Evolutionary conservation across 1,140 invertebrate species (phyloP).

Genomic region (Helicoverpa zea): DNA sequence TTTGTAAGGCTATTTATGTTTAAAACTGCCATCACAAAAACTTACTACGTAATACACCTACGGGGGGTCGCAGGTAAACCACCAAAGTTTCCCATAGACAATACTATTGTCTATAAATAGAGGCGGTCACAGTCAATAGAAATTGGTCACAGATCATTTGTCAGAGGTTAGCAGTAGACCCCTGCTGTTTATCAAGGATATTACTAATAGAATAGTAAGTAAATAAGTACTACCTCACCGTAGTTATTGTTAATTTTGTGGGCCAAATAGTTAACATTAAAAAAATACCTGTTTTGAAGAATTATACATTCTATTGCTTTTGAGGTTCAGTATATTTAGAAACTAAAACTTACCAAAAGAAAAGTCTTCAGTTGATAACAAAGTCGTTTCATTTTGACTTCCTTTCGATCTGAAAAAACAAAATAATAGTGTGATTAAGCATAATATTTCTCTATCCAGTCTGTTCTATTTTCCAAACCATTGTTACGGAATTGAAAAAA

Average conservation of each 20-base stretch:
- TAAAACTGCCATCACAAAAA: not conserved
- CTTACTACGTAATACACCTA: not conserved
- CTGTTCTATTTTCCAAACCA: no score
- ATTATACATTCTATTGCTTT: not conserved
- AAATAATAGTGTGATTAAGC: no score
- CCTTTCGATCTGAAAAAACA: no score
- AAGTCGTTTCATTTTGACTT: conserved; percentile 60
- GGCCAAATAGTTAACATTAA: no score
- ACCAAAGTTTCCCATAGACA: not conserved
- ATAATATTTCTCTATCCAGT: no score
- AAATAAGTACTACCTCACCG: not conserved
- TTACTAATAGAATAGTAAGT: not conserved
- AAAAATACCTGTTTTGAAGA: no score
- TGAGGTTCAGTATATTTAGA: not conserved
- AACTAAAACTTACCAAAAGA: conserved; percentile 67
- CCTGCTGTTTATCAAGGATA: conserved; percentile 29
- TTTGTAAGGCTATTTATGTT: not conserved
- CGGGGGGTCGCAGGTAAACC: not conserved
- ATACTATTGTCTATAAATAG: not conserved
- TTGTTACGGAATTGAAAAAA: no score
- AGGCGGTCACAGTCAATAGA: not conserved
- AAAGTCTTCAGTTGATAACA: conserved; percentile 67
- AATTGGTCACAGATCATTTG: conserved; percentile 26
- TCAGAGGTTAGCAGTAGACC: not conserved
- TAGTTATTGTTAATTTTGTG: no score